Evolutionary conservation across 2,888 invertebrate genomes (phyloP).

Genomic region (Ormyrus pomaceus): DNA sequence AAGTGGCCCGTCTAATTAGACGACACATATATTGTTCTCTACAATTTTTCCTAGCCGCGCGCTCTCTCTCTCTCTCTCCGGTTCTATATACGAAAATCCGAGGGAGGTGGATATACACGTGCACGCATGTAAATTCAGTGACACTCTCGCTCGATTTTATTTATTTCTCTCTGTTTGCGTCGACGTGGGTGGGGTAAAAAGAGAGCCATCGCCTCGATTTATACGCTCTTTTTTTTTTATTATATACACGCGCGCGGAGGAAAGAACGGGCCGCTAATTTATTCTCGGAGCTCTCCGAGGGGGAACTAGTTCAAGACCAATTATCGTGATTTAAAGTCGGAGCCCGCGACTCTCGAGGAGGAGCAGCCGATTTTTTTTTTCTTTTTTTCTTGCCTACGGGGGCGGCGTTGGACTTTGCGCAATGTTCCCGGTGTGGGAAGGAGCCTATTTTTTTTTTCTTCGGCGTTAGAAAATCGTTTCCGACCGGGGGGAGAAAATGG

Average conservation of each 20-base stretch:
- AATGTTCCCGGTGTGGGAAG: too few relatives aligned
- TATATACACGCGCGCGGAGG: constrained; percentile 1
- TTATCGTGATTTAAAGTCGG: constrained; percentile 48
- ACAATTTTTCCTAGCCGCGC: too few relatives aligned
- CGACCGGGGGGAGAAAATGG: too few relatives aligned
- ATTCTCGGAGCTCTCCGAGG: constrained; percentile 36
- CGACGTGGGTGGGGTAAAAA: constrained; percentile 38
- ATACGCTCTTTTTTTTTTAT: constrained; percentile 1
- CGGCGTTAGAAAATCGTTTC: too few relatives aligned
- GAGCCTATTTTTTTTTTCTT: too few relatives aligned
- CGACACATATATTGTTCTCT: constrained; percentile 7
- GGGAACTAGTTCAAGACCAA: constrained; percentile 45
- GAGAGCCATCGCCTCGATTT: constrained; percentile 46
- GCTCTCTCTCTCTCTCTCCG: too few relatives aligned
- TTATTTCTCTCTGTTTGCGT: neutral
- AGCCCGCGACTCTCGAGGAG: neutral
- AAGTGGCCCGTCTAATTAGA: constrained; percentile 23
- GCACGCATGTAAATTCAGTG: neutral
- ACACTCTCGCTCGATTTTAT: constrained; percentile 23
- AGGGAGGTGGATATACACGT: neutral
- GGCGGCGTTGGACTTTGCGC: too few relatives aligned
- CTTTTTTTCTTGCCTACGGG: too few relatives aligned
- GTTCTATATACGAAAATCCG: neutral
- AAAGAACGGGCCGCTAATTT: constrained; percentile 36
- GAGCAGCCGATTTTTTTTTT: neutral